Evolutionary conservation across 2,797 vertebrate species (phyloP), one percentile per base, ranked within the genome.

Genomic region (Streptopelia turtur): DNA sequence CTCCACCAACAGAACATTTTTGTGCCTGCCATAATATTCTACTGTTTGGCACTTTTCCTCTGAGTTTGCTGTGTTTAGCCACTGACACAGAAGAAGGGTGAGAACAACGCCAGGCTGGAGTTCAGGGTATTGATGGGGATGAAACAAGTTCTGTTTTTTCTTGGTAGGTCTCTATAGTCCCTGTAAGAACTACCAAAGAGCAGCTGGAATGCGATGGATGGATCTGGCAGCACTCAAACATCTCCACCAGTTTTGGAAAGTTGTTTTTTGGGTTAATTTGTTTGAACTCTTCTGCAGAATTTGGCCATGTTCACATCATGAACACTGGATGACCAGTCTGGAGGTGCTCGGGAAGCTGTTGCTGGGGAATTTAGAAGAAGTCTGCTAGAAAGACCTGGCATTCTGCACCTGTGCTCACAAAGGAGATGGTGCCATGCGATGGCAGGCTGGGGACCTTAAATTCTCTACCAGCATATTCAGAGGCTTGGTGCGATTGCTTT

Each of bases 101-200:
- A 91, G 21, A 66, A 37, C 9, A 39, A 57, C n/a, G 49, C 55
- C 21, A 28, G 76, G 21, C 33, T 89, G 84, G 63, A 72, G 50
- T 35, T 93, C 64, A 52, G 47, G 21, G 12, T 21, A 41, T 22
- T 31, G 37, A 33, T n/a, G 53, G 39, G 23, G 33, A 60, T 66
- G 70, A 74, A 80, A 87, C 18, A 74, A 33, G 83, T 71, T 77
- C 53, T 21, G 30, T 90, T 88, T 86, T 65, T 77, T 72, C 39
- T 71, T 55, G 69, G 65, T 30, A 78, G 64, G 50, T 78, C 69
- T 64, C 72, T 88, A 69, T 57, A 53, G 86, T 43, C 35, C 63
- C 28, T 83, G 11, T 52, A 56, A 63, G 68, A 33, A 72, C 7
- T 39, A 12, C 10, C 2, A 3, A 88, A 63, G 60, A 61, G 57